phyloP scores from a whole-genome alignment of 1,140 invertebrate species.

The Druon quercuslanigerum region DNA sequence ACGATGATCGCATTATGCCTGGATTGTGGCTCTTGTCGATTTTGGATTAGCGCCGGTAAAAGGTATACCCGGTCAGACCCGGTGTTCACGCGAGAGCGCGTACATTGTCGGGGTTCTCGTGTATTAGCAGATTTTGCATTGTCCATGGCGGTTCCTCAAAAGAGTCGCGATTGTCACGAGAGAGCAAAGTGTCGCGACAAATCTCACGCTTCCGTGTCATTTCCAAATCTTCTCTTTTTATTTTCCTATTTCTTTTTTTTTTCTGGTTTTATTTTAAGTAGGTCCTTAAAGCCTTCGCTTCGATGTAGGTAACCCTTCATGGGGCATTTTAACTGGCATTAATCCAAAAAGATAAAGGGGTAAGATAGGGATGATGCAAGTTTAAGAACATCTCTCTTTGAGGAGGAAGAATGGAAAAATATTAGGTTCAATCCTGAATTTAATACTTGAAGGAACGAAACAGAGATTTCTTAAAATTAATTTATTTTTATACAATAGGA shows the following conservation, averaged over 20 bases:
- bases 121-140: slow-evolving; percentile 57
- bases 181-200: slow-evolving; percentile 52
- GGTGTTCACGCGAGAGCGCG: slow-evolving; percentile 45
- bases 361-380: no score
- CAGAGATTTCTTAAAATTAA: no score
- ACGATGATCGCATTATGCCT: slow-evolving; percentile 53
- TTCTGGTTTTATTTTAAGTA: slow-evolving; percentile 45
- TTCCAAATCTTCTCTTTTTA: slow-evolving; percentile 35
- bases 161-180: slow-evolving; percentile 47
- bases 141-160: slow-evolving; percentile 52
- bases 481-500: no score
- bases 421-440: no score
- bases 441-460: no score
- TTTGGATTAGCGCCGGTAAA: slow-evolving; percentile 56
- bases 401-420: no score
- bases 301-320: slow-evolving; percentile 20
- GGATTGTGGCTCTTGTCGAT: slow-evolving; percentile 43
- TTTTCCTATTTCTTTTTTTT: slow-evolving; percentile 31
- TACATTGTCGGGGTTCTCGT: slow-evolving; percentile 45
- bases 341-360: not conserved
- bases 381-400: no score
- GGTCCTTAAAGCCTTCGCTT: slow-evolving; percentile 8
- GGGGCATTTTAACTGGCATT: not conserved
- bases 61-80: slow-evolving; percentile 49
- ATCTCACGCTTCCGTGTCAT: slow-evolving; percentile 58